phyloP scores from a whole-genome alignment of 2,888 invertebrate species.

The Hofmannophila pseudospretella region DNA sequence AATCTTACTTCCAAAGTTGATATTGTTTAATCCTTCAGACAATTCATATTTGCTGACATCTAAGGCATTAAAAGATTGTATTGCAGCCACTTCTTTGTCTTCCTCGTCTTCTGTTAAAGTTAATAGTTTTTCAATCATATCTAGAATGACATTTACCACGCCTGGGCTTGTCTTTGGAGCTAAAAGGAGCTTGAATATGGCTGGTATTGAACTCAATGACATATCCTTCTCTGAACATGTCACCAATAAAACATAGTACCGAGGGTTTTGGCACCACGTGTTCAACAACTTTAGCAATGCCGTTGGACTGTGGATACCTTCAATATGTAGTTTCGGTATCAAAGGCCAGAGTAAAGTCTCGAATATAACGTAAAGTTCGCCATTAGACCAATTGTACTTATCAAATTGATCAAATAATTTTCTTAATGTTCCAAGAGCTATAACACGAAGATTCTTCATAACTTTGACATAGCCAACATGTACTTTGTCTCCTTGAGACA shows the following conservation, averaged over 20 bases:
- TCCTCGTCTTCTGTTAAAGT: slow-evolving; percentile 80
- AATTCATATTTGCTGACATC: slow-evolving; percentile 27
- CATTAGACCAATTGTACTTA: slow-evolving; percentile 82
- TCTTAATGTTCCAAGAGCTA: slow-evolving; percentile 79
- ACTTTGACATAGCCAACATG: slow-evolving; percentile 80
- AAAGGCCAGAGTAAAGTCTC: slow-evolving; percentile 89
- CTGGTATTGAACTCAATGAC: slow-evolving; percentile 78
- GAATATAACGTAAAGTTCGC: slow-evolving; percentile 86
- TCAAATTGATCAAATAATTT: slow-evolving; percentile 90
- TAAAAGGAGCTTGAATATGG: slow-evolving; percentile 83
- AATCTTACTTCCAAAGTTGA: slow-evolving; percentile 85
- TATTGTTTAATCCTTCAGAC: slow-evolving; percentile 41
- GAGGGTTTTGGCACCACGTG: slow-evolving; percentile 88
- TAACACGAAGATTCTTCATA: slow-evolving; percentile 81
- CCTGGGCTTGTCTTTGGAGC: slow-evolving; percentile 81
- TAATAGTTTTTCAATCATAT: slow-evolving; percentile 86
- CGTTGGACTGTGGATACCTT: slow-evolving; percentile 91
- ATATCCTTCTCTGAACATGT: slow-evolving; percentile 70
- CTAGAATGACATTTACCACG: slow-evolving; percentile 83
- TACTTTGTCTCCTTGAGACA: slow-evolving; percentile 74
- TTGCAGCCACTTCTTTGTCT: slow-evolving; percentile 51
- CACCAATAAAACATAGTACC: slow-evolving; percentile 84
- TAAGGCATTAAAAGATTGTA: slow-evolving; percentile 55
- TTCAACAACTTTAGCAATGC: slow-evolving; percentile 87
- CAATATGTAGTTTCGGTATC: slow-evolving; percentile 84